Base-by-base conservation (phyloP, 53 echinoderm and acorn worm species). In the Paelopatides confundens region DNA sequence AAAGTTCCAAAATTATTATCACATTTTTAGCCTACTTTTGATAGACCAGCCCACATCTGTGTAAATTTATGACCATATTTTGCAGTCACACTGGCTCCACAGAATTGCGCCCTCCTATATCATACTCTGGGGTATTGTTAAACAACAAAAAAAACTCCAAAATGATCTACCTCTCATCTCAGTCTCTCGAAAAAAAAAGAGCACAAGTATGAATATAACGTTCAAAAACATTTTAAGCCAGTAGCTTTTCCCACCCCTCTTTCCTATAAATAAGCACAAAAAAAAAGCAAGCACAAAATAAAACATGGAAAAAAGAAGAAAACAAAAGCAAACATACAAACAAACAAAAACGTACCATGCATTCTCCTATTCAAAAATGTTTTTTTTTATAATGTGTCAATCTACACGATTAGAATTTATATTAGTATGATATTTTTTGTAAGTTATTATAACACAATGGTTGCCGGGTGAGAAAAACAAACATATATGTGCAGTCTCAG, bases 181-280 rank as follows among this genome's bases (percentile, higher is more conserved):
- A 10, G 8, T 43, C 12, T 43, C 12, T 43, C 9, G 43, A 18
- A 58, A 58, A 74, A 74, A 71, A 71, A 39, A 46, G 18, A 33
- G 43, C 23, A 38, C 23, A 71, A 74, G 39, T 38, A n/a, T 24
- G 74, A 74, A 24, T 46, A 23, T 13, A 74, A 74, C 46, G 74
- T 74, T 74, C 38, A 74, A 79, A 79, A 50, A 79, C 79, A 79
- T 52, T n/a, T 52, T 53, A 79, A 79, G 79, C 79, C 79, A 50
- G 21, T 53, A 79, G 79, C 79, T 53, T 79, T 74, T 79, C 79
- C 79, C 79, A 79, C 79, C 79, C 79, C 53, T 34, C 79, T 50
- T 50, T 79, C 79, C 79, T 79, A 30, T 33, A 32, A 50, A 27
- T 52, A 31, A 53, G 18, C 79, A 79, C 79, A 51, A 79, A 51